phyloP scores from a whole-genome alignment of 2,113 vertebrate genomes.

The Bambusicola thoracicus region DNA sequence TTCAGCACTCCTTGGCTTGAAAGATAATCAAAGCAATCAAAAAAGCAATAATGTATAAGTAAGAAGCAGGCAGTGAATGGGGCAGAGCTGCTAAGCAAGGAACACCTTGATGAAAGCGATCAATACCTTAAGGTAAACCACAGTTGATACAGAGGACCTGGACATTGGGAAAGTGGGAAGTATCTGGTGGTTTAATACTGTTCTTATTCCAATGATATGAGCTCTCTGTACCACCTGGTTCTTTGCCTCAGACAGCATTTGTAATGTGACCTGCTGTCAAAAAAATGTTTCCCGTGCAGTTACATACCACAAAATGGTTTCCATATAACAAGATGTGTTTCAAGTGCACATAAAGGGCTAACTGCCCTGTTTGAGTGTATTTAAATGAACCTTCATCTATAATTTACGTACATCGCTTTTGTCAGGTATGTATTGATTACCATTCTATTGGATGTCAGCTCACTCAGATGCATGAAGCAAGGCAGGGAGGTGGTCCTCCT shows the following conservation, averaged over 20 bases:
- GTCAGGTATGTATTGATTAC: constrained; percentile 48
- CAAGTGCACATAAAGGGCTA: constrained; percentile 17
- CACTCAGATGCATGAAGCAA: background rate
- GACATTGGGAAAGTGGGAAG: background rate
- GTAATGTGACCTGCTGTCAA: background rate
- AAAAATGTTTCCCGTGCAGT: background rate
- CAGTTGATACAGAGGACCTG: background rate
- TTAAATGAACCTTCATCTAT: constrained; percentile 41
- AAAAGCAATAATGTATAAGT: background rate
- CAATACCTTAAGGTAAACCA: background rate
- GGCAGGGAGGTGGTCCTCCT: background rate
- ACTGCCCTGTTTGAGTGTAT: constrained; percentile 15
- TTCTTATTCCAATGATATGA: background rate
- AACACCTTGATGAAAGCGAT: background rate
- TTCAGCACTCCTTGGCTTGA: background rate
- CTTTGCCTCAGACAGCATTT: background rate
- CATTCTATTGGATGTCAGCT: background rate
- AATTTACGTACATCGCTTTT: constrained; percentile 11
- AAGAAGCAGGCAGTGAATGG: background rate
- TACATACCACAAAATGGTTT: background rate
- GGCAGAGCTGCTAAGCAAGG: background rate
- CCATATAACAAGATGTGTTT: background rate
- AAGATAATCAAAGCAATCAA: background rate
- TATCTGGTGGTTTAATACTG: background rate
- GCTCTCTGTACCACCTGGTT: background rate